These are phyloP conservation scores for Apogon hyalosoma DNA, from an alignment of 2,797 vertebrate genomes.

Conservation along the genomic window DNA sequence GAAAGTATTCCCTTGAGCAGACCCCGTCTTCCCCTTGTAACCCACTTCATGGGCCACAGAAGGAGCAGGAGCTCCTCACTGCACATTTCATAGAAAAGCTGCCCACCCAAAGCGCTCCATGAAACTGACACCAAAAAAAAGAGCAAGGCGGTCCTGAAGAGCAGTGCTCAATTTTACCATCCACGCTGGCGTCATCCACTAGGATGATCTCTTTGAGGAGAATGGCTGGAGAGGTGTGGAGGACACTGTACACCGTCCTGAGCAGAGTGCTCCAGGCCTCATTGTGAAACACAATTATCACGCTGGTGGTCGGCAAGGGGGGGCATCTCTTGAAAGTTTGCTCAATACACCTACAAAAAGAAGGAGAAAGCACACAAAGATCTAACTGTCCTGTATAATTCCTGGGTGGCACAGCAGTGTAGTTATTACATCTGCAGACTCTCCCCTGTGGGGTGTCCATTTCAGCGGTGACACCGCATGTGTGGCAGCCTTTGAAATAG, in stretches of 20 bases:
- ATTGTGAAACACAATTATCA: constrained; percentile 99
- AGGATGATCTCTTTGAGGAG: constrained; percentile 98
- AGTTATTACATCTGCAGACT: constrained; percentile 67
- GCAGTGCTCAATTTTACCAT: constrained; percentile 86
- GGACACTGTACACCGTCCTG: constrained; percentile 96
- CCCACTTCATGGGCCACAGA: constrained; percentile 61
- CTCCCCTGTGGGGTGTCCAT: constrained; percentile 65
- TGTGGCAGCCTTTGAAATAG: constrained; percentile 61
- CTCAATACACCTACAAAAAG: constrained; percentile 92
- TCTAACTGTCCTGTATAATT: constrained; percentile 55
- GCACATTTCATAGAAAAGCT: constrained; percentile 41
- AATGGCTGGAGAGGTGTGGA: constrained; percentile 94
- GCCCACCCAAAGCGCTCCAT: constrained; percentile 61
- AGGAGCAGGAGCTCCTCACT: constrained; percentile 36
- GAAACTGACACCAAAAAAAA: constrained; percentile 61
- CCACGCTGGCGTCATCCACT: constrained; percentile 96
- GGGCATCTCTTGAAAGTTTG: constrained; percentile 97
- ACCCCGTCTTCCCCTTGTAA: constrained; percentile 63
- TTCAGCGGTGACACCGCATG: constrained; percentile 62
- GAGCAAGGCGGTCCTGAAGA: constrained; percentile 50
- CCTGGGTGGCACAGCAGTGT: constrained; percentile 60
- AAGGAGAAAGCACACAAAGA: constrained; percentile 56
- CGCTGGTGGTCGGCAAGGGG: constrained; percentile 91
- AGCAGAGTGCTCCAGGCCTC: constrained; percentile 98
- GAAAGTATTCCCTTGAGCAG: constrained; percentile 68